Percentiles rank a stretch among this genome's conserved stretches.
These are phyloP conservation scores for Percopsis omiscomaycus DNA, from an alignment of 2,797 vertebrate species.

Conservation along the genomic window DNA sequence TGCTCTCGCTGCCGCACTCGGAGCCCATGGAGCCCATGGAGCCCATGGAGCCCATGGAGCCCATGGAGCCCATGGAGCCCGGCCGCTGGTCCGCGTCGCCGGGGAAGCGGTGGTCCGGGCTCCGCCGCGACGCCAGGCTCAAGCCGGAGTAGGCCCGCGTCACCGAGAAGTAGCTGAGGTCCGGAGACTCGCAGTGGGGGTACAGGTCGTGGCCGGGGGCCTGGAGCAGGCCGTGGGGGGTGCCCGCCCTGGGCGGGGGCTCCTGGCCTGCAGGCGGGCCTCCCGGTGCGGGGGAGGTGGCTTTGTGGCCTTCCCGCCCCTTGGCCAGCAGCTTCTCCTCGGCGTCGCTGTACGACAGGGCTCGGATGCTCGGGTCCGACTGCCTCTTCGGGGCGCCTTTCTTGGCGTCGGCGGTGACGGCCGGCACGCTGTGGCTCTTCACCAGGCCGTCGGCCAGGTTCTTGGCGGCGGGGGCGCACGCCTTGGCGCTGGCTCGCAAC, in stretches of 20 bases:
- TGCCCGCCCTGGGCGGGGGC: slow-evolving; percentile 69
- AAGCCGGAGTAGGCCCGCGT: slow-evolving; percentile 85
- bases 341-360: slow-evolving; percentile 89
- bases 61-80: slow-evolving; percentile 77
- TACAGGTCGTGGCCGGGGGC: slow-evolving; percentile 84
- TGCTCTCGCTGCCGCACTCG: slow-evolving; percentile 94
- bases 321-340: slow-evolving; percentile 92
- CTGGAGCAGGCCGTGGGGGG: slow-evolving; percentile 76
- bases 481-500: slow-evolving; percentile 93
- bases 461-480: slow-evolving; percentile 80
- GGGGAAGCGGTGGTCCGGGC: slow-evolving; percentile 85
- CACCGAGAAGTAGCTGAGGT: slow-evolving; percentile 91
- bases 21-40: slow-evolving; percentile 70
- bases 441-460: slow-evolving; percentile 86
- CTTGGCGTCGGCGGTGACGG: slow-evolving; percentile 81
- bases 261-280: slow-evolving; percentile 69
- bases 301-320: slow-evolving; percentile 31
- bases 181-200: slow-evolving; percentile 91
- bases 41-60: slow-evolving; percentile 76
- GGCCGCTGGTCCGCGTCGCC: slow-evolving; percentile 85
- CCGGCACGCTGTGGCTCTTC: slow-evolving; percentile 95
- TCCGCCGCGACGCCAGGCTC: slow-evolving; percentile 81
- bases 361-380: slow-evolving; percentile 89
- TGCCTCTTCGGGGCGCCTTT: slow-evolving; percentile 87
- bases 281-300: too few species aligned